phyloP scores from a whole-genome alignment of 2,888 invertebrate genomes.

The Ormyrus pomaceus region DNA sequence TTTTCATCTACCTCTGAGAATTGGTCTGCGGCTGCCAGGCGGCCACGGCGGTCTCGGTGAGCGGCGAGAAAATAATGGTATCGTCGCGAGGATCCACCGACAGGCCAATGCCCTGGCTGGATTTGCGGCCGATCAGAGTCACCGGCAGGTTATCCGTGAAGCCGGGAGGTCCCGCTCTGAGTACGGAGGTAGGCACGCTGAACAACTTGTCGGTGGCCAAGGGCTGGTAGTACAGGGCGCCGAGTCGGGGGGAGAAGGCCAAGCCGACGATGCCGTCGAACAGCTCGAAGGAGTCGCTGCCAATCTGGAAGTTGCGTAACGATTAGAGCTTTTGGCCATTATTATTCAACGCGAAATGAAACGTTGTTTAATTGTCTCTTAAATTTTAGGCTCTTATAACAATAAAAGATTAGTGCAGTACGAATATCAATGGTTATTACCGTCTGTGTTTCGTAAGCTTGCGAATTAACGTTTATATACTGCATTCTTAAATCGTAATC shows the following conservation, averaged over 20 bases:
- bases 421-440: no score
- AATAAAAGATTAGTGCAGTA: no score
- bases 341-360: no score
- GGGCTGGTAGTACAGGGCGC: constrained; percentile 83
- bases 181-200: constrained; percentile 85
- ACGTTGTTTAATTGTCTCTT: no score
- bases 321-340: no score
- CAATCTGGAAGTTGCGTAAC: constrained; percentile 75
- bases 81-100: constrained; percentile 85
- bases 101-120: constrained; percentile 88
- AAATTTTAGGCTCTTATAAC: no score
- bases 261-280: constrained; percentile 87
- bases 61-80: constrained; percentile 86
- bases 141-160: constrained; percentile 85
- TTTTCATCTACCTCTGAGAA: constrained; percentile 80
- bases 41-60: constrained; percentile 88
- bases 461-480: no score
- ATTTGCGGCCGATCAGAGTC: constrained; percentile 87
- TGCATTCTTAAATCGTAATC: no score
- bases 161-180: constrained; percentile 85
- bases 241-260: constrained; percentile 81
- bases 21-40: constrained; percentile 87
- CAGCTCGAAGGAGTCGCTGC: constrained; percentile 82
- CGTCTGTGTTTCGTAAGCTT: no score
- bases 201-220: constrained; percentile 86